These are phyloP conservation scores for Moxostoma hubbsi DNA, from an alignment of 2,797 vertebrate species.

Conservation along the genomic window DNA sequence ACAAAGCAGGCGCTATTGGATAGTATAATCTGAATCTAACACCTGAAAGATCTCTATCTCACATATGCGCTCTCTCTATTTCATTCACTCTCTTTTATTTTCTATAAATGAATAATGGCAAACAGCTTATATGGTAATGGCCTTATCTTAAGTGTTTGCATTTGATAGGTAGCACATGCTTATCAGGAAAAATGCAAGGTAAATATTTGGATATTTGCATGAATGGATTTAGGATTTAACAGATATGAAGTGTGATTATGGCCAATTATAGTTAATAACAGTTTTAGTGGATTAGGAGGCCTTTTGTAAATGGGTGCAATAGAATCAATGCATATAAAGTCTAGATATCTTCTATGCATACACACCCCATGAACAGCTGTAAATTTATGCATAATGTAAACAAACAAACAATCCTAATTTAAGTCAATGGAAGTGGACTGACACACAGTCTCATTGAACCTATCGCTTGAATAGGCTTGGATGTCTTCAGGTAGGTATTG, in stretches of 20 bases:
- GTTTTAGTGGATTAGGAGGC: background rate
- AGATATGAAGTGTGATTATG: background rate
- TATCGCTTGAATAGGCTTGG: conserved; percentile 36
- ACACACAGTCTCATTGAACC: conserved; percentile 55
- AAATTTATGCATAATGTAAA: background rate
- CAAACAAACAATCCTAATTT: conserved; percentile 9
- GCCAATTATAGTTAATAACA: conserved; percentile 4
- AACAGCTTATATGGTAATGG: background rate
- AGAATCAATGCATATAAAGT: too few relatives aligned
- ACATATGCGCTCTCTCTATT: background rate
- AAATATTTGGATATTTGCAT: background rate
- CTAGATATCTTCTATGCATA: background rate
- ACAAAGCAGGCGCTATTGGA: conserved; percentile 41
- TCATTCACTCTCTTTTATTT: background rate
- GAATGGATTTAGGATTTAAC: background rate
- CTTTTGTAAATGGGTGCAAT: background rate
- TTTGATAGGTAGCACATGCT: background rate
- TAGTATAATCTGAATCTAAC: background rate
- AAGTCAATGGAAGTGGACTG: conserved; percentile 26
- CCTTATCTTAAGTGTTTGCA: conserved; percentile 1
- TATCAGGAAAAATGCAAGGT: background rate
- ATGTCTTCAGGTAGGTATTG: conserved; percentile 61
- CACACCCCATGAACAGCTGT: conserved; percentile 9
- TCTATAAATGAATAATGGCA: background rate
- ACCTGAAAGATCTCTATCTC: background rate